Percentiles rank a stretch among this genome's conserved stretches.
These are phyloP conservation scores for Heliconius eleuchia DNA, from an alignment of 1,140 invertebrate genomes.

Conservation along the genomic window DNA sequence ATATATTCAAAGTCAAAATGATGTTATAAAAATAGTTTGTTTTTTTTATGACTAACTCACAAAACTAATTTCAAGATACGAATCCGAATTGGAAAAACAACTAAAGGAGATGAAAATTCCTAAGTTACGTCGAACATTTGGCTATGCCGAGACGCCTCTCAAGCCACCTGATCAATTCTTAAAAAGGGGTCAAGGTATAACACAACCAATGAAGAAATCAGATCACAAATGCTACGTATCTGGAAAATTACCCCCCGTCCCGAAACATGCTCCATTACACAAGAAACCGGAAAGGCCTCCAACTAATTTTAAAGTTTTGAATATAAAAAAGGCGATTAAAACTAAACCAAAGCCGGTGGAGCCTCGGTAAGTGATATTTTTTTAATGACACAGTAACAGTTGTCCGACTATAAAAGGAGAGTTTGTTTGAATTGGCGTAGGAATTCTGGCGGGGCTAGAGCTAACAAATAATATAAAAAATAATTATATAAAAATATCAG, in stretches of 20 bases:
- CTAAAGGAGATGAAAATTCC: constrained; percentile 65
- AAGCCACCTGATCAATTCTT: constrained; percentile 82
- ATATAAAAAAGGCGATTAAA: constrained; percentile 81
- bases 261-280: constrained; percentile 55
- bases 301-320: constrained; percentile 81
- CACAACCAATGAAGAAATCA: constrained; percentile 73
- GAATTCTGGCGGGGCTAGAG: no score
- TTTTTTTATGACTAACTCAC: background rate
- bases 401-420: no score
- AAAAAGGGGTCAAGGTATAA: constrained; percentile 82
- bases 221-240: constrained; percentile 73
- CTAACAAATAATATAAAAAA: no score
- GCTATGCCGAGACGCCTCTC: constrained; percentile 81
- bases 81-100: constrained; percentile 68
- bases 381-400: no score
- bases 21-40: no score
- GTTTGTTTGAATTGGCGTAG: no score
- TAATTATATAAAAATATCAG: no score
- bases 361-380: constrained; percentile 53
- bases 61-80: constrained; percentile 50
- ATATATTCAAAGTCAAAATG: no score
- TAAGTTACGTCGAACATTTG: constrained; percentile 81
- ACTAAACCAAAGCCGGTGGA: constrained; percentile 78
- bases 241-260: constrained; percentile 75
- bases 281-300: constrained; percentile 54